Percentiles rank a stretch among this genome's conserved stretches.
phyloP scores from a whole-genome alignment of 2,113 vertebrate genomes.

The Sebastes fasciatus region DNA sequence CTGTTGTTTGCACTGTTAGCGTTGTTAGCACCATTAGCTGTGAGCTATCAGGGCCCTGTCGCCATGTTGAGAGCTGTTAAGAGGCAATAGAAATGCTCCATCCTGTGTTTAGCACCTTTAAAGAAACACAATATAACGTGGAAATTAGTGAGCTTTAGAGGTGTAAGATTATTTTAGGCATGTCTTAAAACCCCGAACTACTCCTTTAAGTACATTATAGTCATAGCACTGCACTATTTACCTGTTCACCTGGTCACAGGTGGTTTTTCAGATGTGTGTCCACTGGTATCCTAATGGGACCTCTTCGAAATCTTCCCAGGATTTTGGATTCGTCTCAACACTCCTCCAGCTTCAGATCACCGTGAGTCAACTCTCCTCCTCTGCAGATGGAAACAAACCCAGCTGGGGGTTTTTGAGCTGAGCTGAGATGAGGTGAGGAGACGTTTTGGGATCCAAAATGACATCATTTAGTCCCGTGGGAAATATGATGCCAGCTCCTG shows the following conservation, averaged over 20 bases:
- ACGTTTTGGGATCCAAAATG: conserved; percentile 33
- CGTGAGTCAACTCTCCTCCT: conserved; percentile 30
- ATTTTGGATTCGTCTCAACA: conserved; percentile 36
- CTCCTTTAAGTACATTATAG: too few species aligned
- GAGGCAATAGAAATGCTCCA: too few species aligned
- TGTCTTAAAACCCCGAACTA: too few species aligned
- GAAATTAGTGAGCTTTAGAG: neutral
- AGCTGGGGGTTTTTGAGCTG: neutral
- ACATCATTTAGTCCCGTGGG: conserved; percentile 25
- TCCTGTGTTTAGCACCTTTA: too few species aligned
- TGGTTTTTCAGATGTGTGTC: conserved; percentile 1
- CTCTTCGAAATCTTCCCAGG: conserved; percentile 5
- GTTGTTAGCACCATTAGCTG: too few species aligned
- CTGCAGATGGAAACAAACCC: conserved; percentile 21
- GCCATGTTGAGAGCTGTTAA: too few species aligned
- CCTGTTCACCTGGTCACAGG: conserved; percentile 20
- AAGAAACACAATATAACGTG: neutral
- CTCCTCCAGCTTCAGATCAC: conserved; percentile 31
- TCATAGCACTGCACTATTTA: too few species aligned
- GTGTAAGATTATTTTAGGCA: neutral
- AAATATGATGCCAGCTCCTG: conserved; percentile 24
- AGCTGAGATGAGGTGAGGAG: conserved; percentile 23
- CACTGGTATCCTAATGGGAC: conserved; percentile 14
- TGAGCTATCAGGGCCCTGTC: too few species aligned
- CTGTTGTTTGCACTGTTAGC: too few species aligned